Evolutionary conservation across 2,113 vertebrate genomes (phyloP).

Genomic region (Prunella himalayana): DNA sequence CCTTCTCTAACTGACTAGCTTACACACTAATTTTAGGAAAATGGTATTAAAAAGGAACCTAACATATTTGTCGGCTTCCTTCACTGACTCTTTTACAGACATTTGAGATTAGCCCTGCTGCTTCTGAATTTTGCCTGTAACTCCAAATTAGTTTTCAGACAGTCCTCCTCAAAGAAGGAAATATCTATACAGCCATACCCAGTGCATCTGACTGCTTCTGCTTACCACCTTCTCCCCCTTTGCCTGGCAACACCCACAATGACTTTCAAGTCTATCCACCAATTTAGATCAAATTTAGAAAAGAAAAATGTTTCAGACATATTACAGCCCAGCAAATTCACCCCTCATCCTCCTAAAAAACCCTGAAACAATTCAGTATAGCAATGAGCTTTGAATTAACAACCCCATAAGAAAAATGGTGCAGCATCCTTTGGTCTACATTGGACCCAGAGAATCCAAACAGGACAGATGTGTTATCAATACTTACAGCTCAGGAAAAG

Average conservation of each 20-base stretch:
- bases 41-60: neutral
- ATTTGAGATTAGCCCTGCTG: neutral
- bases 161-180: neutral
- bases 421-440: neutral
- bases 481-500: neutral
- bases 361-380: neutral
- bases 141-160: neutral
- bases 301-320: neutral
- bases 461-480: neutral
- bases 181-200: neutral
- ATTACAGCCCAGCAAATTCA: neutral
- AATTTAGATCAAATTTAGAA: neutral
- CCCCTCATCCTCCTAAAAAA: neutral
- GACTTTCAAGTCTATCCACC: neutral
- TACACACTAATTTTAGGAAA: neutral
- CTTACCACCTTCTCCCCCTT: neutral
- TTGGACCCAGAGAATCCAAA: neutral
- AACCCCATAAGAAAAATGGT: neutral
- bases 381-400: fast-evolving
- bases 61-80: neutral
- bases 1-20: neutral
- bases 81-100: neutral
- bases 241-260: neutral
- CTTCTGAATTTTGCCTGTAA: neutral
- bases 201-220: neutral